phyloP scores from a whole-genome alignment of 2,113 vertebrate genomes.

The Leucosticte australis region DNA sequence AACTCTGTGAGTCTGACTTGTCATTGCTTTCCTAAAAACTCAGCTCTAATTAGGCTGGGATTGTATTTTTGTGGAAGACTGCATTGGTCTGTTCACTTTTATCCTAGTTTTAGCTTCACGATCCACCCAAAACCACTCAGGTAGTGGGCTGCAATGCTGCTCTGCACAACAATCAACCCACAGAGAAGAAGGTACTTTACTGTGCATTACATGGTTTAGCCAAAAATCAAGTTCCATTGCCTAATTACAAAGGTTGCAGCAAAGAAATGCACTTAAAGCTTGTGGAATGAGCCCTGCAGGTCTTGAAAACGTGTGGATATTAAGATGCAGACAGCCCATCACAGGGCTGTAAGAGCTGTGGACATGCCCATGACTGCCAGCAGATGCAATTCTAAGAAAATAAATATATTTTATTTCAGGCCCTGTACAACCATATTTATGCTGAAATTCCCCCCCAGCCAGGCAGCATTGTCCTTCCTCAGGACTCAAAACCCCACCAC shows the following conservation, averaged over 20 bases:
- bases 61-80: background rate
- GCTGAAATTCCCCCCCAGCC: background rate
- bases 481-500: too few relatives aligned
- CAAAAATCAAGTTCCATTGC: background rate
- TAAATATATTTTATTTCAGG: background rate
- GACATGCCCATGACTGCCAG: background rate
- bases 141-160: background rate
- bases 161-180: background rate
- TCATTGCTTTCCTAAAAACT: background rate
- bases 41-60: too few relatives aligned
- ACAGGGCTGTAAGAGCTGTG: background rate
- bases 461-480: background rate
- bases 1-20: fast-evolving
- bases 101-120: background rate
- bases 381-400: background rate
- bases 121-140: background rate
- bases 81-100: background rate
- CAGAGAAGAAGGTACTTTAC: fast-evolving
- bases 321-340: background rate
- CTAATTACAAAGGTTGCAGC: background rate
- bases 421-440: background rate
- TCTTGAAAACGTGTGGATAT: background rate
- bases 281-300: background rate
- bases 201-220: background rate
- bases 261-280: background rate